Evolutionary conservation across 2,797 vertebrate species (phyloP), one percentile per base, ranked within the genome.

Genomic region (Pipistrellus pygmaeus): DNA sequence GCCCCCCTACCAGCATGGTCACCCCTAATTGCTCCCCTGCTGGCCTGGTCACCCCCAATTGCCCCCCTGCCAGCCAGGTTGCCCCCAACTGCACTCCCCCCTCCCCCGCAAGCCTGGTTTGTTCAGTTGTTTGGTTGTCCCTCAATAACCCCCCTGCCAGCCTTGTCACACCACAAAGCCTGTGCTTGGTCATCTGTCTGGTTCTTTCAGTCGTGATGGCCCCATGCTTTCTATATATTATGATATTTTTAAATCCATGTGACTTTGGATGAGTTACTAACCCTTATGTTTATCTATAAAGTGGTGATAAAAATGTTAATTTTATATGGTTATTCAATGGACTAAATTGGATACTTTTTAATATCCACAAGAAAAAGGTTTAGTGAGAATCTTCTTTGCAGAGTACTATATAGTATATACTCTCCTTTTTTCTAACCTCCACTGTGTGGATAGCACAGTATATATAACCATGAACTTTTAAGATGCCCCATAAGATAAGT

Each of bases 401-500:
- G 30, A 86, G 48, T 51, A 82, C 30, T 32, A 60, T 46, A 68
- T 90, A 55, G 68, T 48, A 20, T 73, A n/a, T 23, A 38, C n/a
- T 44, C n/a, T 69, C 30, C 64, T 94, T 88, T 44, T 38, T 83
- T 75, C 17, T 25, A 72, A 27, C 20, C 25, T 10, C 2, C 8
- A n/a, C 32, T 85, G 44, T 46, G n/a, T 80, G 27, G n/a, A 44
- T n/a, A 81, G 55, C 48, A 85, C 8, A 0, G 38, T 46, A 18
- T 84, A 68, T 44, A 53, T 41, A 57, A 57, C 51, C 76, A 12
- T 46, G 48, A 94, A 91, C 88, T 95, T 91, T 53, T 68, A 73
- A 55, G 77, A 53, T 84, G 72, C 62, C 38, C 62, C 66, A 53
- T 51, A 87, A 90, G 85, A 66, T 51, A 93, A 92, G 68, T 60